A percentile compares a stretch with the other conserved stretches of the same genome.
Conservation (phyloP, 2,888 invertebrate species). For the Coleophora deauratella region DNA sequence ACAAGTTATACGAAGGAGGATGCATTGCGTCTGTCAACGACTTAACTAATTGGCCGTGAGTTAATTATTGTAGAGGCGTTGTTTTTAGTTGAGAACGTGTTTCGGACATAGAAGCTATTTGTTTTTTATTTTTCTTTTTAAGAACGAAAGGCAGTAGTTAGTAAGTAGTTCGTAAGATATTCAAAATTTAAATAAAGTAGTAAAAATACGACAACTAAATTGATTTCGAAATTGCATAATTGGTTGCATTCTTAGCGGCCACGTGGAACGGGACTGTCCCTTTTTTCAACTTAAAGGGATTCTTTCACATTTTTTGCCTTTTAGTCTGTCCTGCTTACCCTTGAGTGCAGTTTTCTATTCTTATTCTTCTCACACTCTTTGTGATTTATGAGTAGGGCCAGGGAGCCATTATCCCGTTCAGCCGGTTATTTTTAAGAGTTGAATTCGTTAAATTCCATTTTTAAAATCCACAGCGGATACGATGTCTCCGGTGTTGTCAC, state of each 20-base stretch:
- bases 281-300: conserved; percentile 16
- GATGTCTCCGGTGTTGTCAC: conserved; percentile 64
- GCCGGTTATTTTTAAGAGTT: conserved; percentile 46
- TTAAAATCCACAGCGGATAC: conserved; percentile 59
- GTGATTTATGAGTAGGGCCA: conserved; percentile 48
- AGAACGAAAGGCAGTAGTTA: too few relatives aligned
- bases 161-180: too few relatives aligned
- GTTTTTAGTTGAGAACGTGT: background rate
- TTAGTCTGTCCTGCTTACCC: conserved; percentile 39
- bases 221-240: too few relatives aligned
- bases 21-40: conserved; percentile 45
- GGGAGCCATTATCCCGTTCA: conserved; percentile 42
- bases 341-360: conserved; percentile 24
- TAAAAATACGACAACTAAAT: too few relatives aligned
- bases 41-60: conserved; percentile 27
- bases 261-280: too few relatives aligned
- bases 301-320: conserved; percentile 39
- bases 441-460: conserved; percentile 57
- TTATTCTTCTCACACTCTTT: conserved; percentile 49
- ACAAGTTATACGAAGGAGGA: conserved; percentile 35
- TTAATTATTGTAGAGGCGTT: conserved; percentile 17
- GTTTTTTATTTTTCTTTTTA: too few relatives aligned
- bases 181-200: too few relatives aligned
- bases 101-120: too few relatives aligned
- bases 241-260: too few relatives aligned